A percentile compares a stretch with the other conserved stretches of the same genome.
phyloP scores from a whole-genome alignment of 2,888 invertebrate genomes.

The Oscheius onirici region DNA sequence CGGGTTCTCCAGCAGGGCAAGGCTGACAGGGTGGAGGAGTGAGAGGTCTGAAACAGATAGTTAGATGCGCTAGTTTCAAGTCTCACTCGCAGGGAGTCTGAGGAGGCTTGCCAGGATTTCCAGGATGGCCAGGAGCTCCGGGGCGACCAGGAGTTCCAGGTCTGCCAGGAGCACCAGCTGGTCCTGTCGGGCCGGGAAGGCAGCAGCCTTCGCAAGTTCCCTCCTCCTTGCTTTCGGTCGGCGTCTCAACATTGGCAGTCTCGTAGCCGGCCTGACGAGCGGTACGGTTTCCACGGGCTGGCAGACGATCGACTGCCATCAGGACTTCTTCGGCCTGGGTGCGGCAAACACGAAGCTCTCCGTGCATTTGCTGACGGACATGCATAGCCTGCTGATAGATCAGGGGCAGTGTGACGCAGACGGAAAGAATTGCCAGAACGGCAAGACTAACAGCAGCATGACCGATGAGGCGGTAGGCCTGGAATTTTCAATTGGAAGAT shows the following conservation, averaged over 20 bases:
- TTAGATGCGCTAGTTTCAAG: too few species aligned
- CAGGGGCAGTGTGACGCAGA: conserved; percentile 26
- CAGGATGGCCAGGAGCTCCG: conserved; percentile 52
- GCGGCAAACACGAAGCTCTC: conserved; percentile 21
- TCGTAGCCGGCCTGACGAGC: conserved; percentile 59
- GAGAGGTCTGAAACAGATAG: conserved; percentile 48
- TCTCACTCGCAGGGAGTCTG: neutral
- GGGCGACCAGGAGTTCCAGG: conserved; percentile 54
- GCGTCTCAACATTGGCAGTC: conserved; percentile 33
- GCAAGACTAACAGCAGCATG: conserved; percentile 24
- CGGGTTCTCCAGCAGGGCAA: conserved; percentile 39
- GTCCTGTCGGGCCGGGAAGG: conserved; percentile 60
- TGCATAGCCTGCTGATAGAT: conserved; percentile 20
- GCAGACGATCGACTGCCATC: conserved; percentile 11
- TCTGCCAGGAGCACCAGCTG: conserved; percentile 56
- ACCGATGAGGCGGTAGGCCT: conserved; percentile 28
- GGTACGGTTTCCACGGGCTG: conserved; percentile 37
- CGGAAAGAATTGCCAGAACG: conserved; percentile 14
- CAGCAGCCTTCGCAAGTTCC: conserved; percentile 55
- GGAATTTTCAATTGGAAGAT: neutral
- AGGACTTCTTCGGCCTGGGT: conserved; percentile 21
- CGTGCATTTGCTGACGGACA: conserved; percentile 22
- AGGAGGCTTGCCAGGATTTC: conserved; percentile 46
- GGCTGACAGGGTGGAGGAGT: conserved; percentile 54
- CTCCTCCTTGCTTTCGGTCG: conserved; percentile 35